These are phyloP conservation scores for Sericinus montela DNA, from an alignment of 2,888 invertebrate genomes.

Conservation along the genomic window DNA sequence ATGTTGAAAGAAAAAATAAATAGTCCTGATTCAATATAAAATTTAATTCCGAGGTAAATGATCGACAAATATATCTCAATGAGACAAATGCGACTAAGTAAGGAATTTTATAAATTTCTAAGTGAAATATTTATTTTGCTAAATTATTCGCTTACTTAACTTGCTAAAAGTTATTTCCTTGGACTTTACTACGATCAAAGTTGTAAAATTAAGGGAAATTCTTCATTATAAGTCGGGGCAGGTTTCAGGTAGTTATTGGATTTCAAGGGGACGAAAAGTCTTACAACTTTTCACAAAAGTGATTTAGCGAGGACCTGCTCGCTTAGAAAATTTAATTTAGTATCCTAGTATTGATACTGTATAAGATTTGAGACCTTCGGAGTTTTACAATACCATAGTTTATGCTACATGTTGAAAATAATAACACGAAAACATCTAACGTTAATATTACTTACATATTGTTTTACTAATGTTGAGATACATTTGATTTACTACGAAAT, in stretches of 20 bases:
- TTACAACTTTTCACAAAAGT: slow-evolving; percentile 13
- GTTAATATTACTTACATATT: too few species aligned
- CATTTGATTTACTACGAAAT: too few species aligned
- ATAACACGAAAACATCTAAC: too few species aligned
- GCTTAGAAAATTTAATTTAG: neutral
- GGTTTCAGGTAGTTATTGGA: slow-evolving; percentile 14
- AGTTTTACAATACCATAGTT: too few species aligned
- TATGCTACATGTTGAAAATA: too few species aligned
- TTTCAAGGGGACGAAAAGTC: slow-evolving; percentile 11
- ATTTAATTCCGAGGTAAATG: too few species aligned
- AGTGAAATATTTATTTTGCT: neutral
- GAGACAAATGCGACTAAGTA: too few species aligned
- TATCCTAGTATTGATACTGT: neutral
- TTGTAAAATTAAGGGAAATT: slow-evolving; percentile 6
- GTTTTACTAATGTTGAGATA: too few species aligned
- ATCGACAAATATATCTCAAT: neutral
- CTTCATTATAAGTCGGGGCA: slow-evolving; percentile 14
- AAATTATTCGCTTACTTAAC: neutral
- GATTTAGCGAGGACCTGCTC: neutral
- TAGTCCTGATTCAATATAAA: too few species aligned
- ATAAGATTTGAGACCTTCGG: too few species aligned
- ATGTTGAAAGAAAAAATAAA: too few species aligned
- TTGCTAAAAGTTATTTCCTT: neutral
- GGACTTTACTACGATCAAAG: neutral
- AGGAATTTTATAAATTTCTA: too few species aligned